A percentile compares a stretch with the other conserved stretches of the same genome.
These are phyloP conservation scores for Ephydatia muelleri DNA, from an alignment of 37 sponge, comb jelly and placozoan genomes.

Conservation along the genomic window DNA sequence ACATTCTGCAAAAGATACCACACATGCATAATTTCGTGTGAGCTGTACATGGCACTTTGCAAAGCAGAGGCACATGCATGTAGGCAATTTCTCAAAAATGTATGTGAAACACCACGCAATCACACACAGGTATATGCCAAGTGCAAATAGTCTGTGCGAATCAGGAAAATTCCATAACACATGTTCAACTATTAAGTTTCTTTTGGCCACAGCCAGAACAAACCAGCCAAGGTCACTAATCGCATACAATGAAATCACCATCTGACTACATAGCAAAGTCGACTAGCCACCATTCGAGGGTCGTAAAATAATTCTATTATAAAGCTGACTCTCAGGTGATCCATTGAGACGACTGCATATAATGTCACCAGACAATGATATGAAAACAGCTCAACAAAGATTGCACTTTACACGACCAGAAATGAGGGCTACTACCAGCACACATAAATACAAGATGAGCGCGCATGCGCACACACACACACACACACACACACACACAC, in stretches of 20 bases:
- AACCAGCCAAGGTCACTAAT: no score
- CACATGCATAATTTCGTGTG: no score
- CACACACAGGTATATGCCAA: no score
- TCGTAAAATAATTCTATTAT: not conserved
- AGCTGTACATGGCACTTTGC: no score
- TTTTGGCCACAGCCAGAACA: no score
- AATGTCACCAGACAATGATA: not conserved
- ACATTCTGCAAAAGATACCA: constrained; percentile 31
- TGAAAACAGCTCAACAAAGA: not conserved
- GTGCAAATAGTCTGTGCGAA: no score
- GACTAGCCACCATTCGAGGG: not conserved
- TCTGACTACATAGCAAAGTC: not conserved
- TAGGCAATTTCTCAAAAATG: no score
- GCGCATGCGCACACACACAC: constrained; percentile 26
- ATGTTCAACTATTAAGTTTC: no score
- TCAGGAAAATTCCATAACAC: no score
- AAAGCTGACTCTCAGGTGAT: not conserved
- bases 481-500: not conserved
- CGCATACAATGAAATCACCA: not conserved
- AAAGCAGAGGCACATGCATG: no score
- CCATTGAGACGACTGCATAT: not conserved
- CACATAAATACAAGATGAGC: not conserved
- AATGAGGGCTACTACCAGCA: constrained; percentile 21
- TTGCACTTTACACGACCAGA: constrained; percentile 53
- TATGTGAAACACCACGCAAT: no score